Evolutionary conservation across 2,113 vertebrate genomes (phyloP).

Genomic region (Synchiropus splendidus): DNA sequence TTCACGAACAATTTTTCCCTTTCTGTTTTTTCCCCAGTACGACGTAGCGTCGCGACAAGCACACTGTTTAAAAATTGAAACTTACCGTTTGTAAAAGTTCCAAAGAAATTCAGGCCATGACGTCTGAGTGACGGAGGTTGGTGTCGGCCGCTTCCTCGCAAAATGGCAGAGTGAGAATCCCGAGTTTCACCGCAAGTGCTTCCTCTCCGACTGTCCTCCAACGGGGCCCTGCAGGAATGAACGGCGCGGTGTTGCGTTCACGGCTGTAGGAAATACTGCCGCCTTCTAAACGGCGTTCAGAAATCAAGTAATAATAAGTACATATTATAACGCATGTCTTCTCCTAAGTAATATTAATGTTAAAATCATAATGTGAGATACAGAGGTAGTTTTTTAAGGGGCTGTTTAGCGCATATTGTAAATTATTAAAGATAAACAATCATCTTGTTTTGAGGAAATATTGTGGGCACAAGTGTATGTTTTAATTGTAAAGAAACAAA

Average conservation of each 20-base stretch:
- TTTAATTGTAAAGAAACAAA: too few relatives aligned
- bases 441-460: not conserved
- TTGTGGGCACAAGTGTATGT: too few relatives aligned
- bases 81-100: conserved; percentile 14
- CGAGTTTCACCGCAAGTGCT: conserved; percentile 29
- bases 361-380: not conserved
- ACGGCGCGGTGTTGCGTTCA: conserved; percentile 32
- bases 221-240: conserved; percentile 36
- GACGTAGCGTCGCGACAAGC: too few relatives aligned
- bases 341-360: too few relatives aligned
- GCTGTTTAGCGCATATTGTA: not conserved
- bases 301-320: too few relatives aligned
- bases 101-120: conserved; percentile 33
- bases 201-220: conserved; percentile 42
- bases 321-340: too few relatives aligned
- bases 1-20: too few relatives aligned
- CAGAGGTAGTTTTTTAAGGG: not conserved
- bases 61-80: conserved; percentile 2
- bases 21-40: too few relatives aligned
- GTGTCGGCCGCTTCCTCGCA: conserved; percentile 47
- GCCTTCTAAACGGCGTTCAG: too few relatives aligned
- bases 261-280: conserved; percentile 6
- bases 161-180: conserved; percentile 70
- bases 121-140: conserved; percentile 15
- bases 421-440: not conserved